phyloP scores from a whole-genome alignment of 2,113 vertebrate species.

The Macquaria australasica region DNA sequence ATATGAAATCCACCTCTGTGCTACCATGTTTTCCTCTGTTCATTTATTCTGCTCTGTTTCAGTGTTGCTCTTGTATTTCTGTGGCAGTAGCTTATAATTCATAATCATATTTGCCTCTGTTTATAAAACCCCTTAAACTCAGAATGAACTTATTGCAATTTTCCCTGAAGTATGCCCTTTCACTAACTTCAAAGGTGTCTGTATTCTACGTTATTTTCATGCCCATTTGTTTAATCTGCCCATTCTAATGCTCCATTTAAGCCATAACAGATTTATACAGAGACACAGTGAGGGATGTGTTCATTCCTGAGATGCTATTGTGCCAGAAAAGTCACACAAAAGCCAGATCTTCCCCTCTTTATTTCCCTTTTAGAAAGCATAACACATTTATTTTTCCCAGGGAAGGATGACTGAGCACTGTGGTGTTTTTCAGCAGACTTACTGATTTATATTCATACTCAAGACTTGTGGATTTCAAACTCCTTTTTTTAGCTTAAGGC shows the following conservation, averaged over 20 bases:
- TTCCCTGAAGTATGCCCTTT: constrained; percentile 18
- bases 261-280: constrained; percentile 27
- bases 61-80: not conserved
- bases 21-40: not conserved
- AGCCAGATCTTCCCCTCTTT: not conserved
- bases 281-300: constrained; percentile 49
- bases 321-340: too few relatives aligned
- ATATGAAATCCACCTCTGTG: not conserved
- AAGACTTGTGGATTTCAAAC: constrained; percentile 29
- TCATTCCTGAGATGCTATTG: constrained; percentile 27
- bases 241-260: constrained; percentile 49
- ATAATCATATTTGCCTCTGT: not conserved
- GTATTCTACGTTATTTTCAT: constrained; percentile 25
- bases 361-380: constrained; percentile 10
- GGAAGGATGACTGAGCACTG: constrained; percentile 6
- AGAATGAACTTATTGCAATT: constrained; percentile 12
- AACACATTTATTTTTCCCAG: constrained; percentile 21
- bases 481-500: constrained; percentile 16
- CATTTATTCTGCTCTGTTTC: not conserved
- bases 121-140: constrained; percentile 20
- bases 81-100: not conserved
- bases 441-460: constrained; percentile 38
- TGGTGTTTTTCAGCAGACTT: constrained; percentile 25
- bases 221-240: constrained; percentile 57
- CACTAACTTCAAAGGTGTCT: constrained; percentile 48